Percentiles rank a stretch among this genome's conserved stretches.
These are phyloP conservation scores for Tachuris rubrigastra DNA, from an alignment of 2,113 vertebrate genomes.

Conservation along the genomic window DNA sequence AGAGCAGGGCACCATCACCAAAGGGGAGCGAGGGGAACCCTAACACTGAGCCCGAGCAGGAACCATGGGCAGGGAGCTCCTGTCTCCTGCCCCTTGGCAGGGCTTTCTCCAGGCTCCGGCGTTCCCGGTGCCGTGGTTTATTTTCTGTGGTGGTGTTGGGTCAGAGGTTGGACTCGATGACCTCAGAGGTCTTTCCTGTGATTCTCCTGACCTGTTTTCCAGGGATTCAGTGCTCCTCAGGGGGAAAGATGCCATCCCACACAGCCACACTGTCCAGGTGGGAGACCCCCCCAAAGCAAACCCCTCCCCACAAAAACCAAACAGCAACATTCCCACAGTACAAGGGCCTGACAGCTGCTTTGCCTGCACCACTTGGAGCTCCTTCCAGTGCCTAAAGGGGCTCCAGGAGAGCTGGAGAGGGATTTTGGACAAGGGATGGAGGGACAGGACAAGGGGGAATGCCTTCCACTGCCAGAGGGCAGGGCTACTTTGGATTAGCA, in stretches of 20 bases:
- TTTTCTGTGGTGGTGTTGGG: no score
- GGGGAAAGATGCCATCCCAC: rapidly evolving
- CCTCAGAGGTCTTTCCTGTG: background rate
- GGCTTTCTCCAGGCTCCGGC: background rate
- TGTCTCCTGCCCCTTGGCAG: background rate
- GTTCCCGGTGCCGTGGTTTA: rapidly evolving
- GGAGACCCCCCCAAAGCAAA: rapidly evolving
- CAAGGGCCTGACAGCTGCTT: background rate
- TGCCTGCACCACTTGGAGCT: background rate
- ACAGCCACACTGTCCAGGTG: rapidly evolving
- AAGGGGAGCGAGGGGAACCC: background rate
- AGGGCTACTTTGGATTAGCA: background rate
- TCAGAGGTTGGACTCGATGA: rapidly evolving
- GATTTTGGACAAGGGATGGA: no score
- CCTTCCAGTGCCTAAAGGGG: background rate
- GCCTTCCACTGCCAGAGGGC: background rate
- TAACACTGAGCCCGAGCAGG: rapidly evolving
- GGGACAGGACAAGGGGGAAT: background rate
- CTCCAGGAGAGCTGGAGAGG: background rate
- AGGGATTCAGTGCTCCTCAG: rapidly evolving
- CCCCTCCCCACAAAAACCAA: background rate
- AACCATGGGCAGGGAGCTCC: background rate
- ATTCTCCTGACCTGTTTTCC: rapidly evolving
- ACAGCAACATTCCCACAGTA: rapidly evolving
- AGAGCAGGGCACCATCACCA: background rate